Evolutionary conservation across 1,140 invertebrate species (phyloP), one percentile per base, ranked within the genome.

Genomic region (Cecropterus lyciades): DNA sequence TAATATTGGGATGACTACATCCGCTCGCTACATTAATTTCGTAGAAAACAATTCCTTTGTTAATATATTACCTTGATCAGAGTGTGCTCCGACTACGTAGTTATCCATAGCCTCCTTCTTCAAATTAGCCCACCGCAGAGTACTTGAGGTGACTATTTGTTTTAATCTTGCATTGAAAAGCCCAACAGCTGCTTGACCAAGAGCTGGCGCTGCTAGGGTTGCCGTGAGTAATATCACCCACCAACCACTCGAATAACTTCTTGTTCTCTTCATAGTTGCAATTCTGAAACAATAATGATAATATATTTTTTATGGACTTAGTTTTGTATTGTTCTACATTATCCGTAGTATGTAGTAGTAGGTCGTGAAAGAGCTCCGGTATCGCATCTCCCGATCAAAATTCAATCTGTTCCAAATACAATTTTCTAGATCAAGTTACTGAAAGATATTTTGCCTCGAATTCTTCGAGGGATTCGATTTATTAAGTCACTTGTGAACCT

Each of bases 111-210:
- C 73, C 73, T 92, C 88, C 68, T 84, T 87, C 60, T 83, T 89
- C 48, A 88, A 65, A 53, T 77, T 87, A 0, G 79, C 73, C 88
- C 88, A 92, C 68, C 85, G 87, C 4, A 92, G 80, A 5, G 89
- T 89, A 68, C 87, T 92, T 8, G 89, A 92, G 2, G 89, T 92
- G 16, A 82, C 79, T 10, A 90, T 79, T 71, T 89, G 84, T 49
- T 89, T 87, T 14, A 92, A 70, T 48, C 74, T 82, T 0, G 87
- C 76, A 46, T 87, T 87, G 59, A 77, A 90, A 5, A 92, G 74
- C 3, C 85, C 82, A 16, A 81, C 86, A 9, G 78, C 77, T 9
- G 81, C 75, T 49, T 89, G 82, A 11, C 76, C 70, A 30, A 83
- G 46, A 0, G 69, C 71, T 16, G 79, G 70, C 27, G 77, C 76